A percentile compares a stretch with the other conserved stretches of the same genome.
Evolutionary conservation across 2,113 vertebrate genomes (phyloP).

Genomic region (Thomomys bottae): DNA sequence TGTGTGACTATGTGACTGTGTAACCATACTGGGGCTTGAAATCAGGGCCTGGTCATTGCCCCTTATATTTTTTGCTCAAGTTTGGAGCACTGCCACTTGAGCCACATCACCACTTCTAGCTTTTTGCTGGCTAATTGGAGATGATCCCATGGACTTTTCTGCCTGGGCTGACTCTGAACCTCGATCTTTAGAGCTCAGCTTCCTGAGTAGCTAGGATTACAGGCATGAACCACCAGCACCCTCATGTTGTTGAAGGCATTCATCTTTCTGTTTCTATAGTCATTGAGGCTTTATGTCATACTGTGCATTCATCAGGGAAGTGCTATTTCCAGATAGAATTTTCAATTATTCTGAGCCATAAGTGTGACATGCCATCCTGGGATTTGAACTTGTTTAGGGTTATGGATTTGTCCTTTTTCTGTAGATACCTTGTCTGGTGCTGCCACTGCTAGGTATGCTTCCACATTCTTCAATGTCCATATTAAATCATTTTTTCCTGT

Average conservation of each 20-base stretch:
- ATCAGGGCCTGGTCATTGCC: no score
- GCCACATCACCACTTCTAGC: no score
- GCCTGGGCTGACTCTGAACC: no score
- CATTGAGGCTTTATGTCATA: neutral
- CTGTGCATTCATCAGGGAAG: neutral
- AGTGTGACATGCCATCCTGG: neutral
- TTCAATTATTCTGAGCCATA: neutral
- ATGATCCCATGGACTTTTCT: no score
- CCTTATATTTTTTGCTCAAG: no score
- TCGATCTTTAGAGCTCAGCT: no score
- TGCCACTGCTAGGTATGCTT: neutral
- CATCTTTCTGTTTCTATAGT: conserved; percentile 5
- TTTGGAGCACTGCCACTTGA: no score
- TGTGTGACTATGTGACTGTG: no score
- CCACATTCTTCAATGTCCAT: neutral
- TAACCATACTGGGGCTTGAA: no score
- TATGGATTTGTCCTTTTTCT: neutral
- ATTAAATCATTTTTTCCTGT: neutral
- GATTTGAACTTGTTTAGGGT: neutral
- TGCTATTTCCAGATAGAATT: neutral
- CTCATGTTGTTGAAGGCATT: neutral
- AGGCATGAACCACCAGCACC: no score
- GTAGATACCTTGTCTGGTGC: neutral
- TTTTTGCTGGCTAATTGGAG: no score
- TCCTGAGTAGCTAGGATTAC: no score